phyloP scores from a whole-genome alignment of 1,140 invertebrate genomes.

The Lepeophtheirus salmonis region DNA sequence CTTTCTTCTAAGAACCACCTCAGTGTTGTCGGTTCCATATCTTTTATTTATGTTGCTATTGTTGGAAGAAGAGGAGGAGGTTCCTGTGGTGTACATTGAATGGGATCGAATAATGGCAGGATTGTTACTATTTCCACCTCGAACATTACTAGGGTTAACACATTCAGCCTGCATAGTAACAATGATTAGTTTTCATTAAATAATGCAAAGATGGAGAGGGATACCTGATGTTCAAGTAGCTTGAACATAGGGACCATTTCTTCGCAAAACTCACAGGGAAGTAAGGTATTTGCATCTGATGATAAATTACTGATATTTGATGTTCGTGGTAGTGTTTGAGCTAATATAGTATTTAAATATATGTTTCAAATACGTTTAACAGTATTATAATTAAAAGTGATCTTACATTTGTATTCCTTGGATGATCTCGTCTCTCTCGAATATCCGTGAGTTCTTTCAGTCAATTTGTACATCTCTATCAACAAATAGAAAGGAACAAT shows the following conservation, averaged over 20 bases:
- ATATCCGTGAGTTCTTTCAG: too few relatives aligned
- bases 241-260: conserved; percentile 15
- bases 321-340: not conserved
- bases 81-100: not conserved
- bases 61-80: not conserved
- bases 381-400: not conserved
- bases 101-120: not conserved
- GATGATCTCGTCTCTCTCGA: too few relatives aligned
- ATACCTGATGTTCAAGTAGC: conserved; percentile 13
- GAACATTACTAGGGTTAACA: conserved; percentile 18
- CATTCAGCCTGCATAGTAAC: conserved; percentile 7
- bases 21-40: not conserved
- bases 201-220: not conserved
- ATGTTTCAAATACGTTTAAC: too few relatives aligned
- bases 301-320: not conserved
- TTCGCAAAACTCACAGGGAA: conserved; percentile 18
- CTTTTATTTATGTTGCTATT: not conserved
- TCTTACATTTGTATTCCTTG: not conserved
- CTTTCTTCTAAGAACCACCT: not conserved
- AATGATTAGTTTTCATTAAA: not conserved
- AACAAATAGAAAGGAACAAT: not conserved
- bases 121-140: not conserved
- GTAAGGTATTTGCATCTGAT: not conserved
- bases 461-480: not conserved
- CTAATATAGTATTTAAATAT: too few relatives aligned